phyloP scores from a whole-genome alignment of 2,113 vertebrate genomes.

The Limanda limanda region DNA sequence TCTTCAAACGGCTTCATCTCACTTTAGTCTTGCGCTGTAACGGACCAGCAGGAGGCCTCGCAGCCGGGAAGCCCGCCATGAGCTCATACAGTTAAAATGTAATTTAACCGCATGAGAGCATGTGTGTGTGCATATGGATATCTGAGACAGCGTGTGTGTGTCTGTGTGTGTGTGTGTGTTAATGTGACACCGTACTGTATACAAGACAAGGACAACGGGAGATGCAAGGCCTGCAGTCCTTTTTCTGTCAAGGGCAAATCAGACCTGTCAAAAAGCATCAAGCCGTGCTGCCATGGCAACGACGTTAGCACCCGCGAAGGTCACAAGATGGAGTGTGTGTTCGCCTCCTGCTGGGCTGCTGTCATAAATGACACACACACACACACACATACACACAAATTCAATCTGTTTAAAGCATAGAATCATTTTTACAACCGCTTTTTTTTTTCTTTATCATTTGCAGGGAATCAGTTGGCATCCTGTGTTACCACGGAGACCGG shows the following conservation, averaged over 20 bases:
- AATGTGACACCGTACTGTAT: conserved; percentile 20
- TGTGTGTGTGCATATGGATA: conserved; percentile 50
- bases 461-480: conserved; percentile 25
- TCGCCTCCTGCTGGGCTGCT: conserved; percentile 70
- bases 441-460: conserved; percentile 4
- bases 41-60: conserved; percentile 64
- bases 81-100: conserved; percentile 58
- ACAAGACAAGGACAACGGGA: conserved; percentile 61
- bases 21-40: conserved; percentile 49
- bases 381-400: conserved; percentile 31
- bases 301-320: conserved; percentile 72
- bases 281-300: conserved; percentile 79
- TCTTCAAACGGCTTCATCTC: conserved; percentile 56
- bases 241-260: conserved; percentile 80
- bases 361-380: conserved; percentile 56
- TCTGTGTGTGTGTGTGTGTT: conserved; percentile 11
- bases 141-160: conserved; percentile 11
- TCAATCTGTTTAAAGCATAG: conserved; percentile 40
- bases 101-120: conserved; percentile 52
- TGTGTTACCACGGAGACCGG: conserved; percentile 46
- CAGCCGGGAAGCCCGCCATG: conserved; percentile 39
- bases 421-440: conserved; percentile 41
- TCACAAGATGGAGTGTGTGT: conserved; percentile 76
- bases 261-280: conserved; percentile 81
- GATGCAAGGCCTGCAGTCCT: conserved; percentile 56